phyloP scores from a whole-genome alignment of 2,113 vertebrate species.

The Dipodomys ordii region DNA sequence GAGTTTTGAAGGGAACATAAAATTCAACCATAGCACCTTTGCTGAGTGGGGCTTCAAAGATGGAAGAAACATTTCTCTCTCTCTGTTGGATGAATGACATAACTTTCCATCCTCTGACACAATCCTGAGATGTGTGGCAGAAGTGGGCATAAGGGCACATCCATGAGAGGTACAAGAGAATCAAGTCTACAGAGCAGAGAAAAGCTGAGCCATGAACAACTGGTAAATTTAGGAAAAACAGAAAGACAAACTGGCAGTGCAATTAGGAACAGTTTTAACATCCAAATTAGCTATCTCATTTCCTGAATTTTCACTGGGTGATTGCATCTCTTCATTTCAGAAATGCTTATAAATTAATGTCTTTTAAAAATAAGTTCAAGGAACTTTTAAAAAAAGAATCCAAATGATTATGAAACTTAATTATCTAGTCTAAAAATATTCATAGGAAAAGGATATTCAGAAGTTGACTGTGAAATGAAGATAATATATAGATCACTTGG shows the following conservation, averaged over 20 bases:
- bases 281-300: conserved; percentile 46
- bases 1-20: no score
- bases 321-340: conserved; percentile 58
- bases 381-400: conserved; percentile 56
- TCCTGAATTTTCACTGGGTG: conserved; percentile 35
- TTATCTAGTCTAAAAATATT: conserved; percentile 49
- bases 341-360: conserved; percentile 51
- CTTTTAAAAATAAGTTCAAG: conserved; percentile 54
- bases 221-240: neutral
- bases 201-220: neutral
- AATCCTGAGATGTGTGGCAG: neutral
- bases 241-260: neutral
- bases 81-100: neutral
- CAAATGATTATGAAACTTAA: conserved; percentile 54
- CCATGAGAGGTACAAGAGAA: neutral
- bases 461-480: neutral
- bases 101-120: neutral
- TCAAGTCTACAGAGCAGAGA: neutral
- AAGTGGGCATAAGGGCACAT: neutral
- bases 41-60: neutral
- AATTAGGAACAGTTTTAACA: conserved; percentile 26
- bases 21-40: no score
- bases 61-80: neutral
- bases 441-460: neutral
- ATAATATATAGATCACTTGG: neutral